These are phyloP conservation scores for Pempheris klunzingeri DNA, from an alignment of 2,797 vertebrate genomes.

Conservation along the genomic window DNA sequence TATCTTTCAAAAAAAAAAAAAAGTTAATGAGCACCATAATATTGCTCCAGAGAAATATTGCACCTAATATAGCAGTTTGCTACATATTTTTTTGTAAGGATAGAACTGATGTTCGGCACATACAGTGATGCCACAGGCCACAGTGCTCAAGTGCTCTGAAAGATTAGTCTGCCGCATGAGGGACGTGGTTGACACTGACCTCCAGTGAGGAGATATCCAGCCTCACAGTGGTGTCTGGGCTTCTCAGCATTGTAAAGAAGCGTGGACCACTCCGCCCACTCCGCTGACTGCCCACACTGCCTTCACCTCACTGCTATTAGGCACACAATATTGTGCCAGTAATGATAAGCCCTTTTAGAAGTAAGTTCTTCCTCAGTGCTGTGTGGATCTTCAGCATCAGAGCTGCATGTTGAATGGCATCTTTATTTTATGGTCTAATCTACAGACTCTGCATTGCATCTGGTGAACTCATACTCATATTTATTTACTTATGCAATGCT, in stretches of 20 bases:
- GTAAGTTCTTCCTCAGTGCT: not conserved
- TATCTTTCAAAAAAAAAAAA: too few relatives aligned
- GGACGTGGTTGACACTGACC: conserved; percentile 19
- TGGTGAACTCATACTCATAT: not conserved
- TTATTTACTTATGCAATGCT: not conserved
- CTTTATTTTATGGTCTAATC: not conserved
- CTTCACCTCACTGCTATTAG: conserved; percentile 8
- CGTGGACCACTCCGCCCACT: conserved; percentile 12
- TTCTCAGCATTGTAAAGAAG: not conserved
- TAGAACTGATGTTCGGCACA: not conserved
- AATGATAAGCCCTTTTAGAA: conserved; percentile 15
- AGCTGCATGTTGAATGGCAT: not conserved
- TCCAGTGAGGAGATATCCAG: conserved; percentile 1
- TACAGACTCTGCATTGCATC: not conserved
- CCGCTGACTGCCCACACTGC: not conserved
- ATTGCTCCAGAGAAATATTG: not conserved
- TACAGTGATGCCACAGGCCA: not conserved
- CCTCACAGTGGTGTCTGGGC: conserved; percentile 3
- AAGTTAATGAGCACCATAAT: too few relatives aligned
- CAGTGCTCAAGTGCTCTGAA: not conserved
- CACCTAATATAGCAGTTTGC: not conserved
- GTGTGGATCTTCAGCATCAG: not conserved
- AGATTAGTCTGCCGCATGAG: not conserved
- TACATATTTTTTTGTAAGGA: not conserved
- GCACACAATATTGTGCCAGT: not conserved